Percentiles rank a stretch among this genome's conserved stretches.
phyloP scores from a whole-genome alignment of 92 coral and sea anemone species.

The Epizoanthus fatuus region DNA sequence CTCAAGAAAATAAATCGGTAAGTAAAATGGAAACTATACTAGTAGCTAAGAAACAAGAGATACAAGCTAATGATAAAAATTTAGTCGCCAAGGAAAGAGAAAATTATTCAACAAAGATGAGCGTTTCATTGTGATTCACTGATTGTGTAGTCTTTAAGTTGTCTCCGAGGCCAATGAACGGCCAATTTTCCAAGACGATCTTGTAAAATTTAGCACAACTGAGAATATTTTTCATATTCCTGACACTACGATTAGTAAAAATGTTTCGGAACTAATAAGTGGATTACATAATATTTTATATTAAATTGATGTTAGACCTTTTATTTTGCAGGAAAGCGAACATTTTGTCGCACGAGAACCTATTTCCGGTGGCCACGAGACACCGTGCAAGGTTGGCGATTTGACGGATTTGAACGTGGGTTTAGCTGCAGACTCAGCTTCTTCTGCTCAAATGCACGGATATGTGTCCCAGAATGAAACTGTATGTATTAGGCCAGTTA shows the following conservation, averaged over 20 bases:
- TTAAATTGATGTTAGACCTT: neutral
- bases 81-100: constrained; percentile 33
- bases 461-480: constrained; percentile 2
- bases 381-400: neutral
- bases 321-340: constrained; percentile 7
- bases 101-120: neutral
- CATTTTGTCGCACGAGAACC: constrained; percentile 13
- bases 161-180: neutral
- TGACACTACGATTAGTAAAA: neutral
- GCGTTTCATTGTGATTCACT: neutral
- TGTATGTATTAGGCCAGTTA: neutral
- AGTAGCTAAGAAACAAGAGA: neutral
- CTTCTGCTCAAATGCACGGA: constrained; percentile 15
- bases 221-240: neutral
- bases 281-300: too few relatives aligned
- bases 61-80: constrained; percentile 4
- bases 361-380: constrained; percentile 17
- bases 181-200: constrained; percentile 4
- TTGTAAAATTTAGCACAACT: neutral
- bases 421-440: neutral
- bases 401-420: neutral
- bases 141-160: neutral
- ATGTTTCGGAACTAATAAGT: neutral
- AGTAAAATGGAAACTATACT: constrained; percentile 12
- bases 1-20: constrained; percentile 2